Conservation (phyloP, 2,797 vertebrate genomes). For the Arnoldichthys spilopterus region DNA sequence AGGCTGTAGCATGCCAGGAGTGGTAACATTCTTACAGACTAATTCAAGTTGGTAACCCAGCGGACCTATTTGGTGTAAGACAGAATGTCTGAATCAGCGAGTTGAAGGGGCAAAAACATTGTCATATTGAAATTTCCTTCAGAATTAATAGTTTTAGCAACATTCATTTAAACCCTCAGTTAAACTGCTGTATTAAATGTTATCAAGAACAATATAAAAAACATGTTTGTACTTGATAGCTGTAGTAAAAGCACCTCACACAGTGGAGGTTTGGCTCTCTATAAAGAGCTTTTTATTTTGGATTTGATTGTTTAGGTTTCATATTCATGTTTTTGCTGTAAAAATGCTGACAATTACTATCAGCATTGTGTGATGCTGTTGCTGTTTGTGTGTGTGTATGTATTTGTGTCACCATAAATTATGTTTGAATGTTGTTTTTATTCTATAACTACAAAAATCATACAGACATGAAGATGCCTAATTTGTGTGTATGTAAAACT, state of each 20-base stretch:
- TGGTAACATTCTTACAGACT: conserved; percentile 50
- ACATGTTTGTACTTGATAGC: neutral
- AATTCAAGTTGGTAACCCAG: neutral
- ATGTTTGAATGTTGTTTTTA: neutral
- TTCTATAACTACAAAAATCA: neutral
- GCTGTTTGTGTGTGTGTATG: neutral
- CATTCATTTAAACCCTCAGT: neutral
- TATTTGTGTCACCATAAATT: neutral
- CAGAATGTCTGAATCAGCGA: neutral
- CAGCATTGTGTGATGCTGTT: neutral
- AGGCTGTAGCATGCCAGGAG: conserved; percentile 61
- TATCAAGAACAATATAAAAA: neutral
- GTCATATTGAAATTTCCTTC: neutral
- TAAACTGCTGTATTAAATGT: neutral
- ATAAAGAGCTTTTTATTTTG: neutral
- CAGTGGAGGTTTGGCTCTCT: neutral
- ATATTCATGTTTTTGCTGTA: neutral
- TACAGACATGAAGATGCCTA: neutral
- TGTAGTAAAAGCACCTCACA: neutral
- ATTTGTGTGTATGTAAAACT: conserved; percentile 11
- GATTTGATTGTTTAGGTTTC: neutral
- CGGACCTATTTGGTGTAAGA: neutral
- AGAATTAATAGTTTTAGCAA: neutral
- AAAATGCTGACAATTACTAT: neutral
- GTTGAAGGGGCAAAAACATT: neutral